These are phyloP conservation scores for Acrocephalus scirpaceus DNA, from an alignment of 2,797 vertebrate species.

Conservation along the genomic window DNA sequence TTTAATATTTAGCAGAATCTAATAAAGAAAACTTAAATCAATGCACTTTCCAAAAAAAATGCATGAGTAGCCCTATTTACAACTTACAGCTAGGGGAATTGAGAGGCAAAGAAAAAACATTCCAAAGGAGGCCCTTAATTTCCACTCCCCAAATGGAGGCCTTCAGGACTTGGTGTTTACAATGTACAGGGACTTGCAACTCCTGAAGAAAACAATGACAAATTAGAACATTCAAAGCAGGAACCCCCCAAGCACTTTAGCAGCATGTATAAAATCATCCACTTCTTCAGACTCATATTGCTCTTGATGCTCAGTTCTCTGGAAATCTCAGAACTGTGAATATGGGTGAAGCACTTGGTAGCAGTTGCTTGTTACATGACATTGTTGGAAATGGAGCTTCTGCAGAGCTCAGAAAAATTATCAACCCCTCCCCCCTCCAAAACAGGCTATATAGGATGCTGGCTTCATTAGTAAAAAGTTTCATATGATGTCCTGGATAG, in stretches of 20 bases:
- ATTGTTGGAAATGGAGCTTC: not conserved
- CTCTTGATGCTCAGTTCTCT: not conserved
- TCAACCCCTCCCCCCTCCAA: not conserved
- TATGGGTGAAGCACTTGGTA: not conserved
- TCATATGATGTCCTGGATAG: not conserved
- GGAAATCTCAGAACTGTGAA: not conserved
- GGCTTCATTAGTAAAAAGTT: not conserved
- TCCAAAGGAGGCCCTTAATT: conserved; percentile 41
- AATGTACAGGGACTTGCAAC: not conserved
- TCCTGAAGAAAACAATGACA: not conserved
- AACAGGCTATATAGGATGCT: not conserved
- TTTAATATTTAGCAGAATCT: conserved; percentile 33
- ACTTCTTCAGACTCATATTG: not conserved
- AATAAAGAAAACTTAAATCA: conserved; percentile 16
- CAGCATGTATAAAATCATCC: not conserved
- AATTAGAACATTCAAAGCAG: not conserved
- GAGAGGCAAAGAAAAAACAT: conserved; percentile 18
- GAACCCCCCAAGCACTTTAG: not conserved
- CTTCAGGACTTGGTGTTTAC: not conserved
- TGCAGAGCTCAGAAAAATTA: not conserved
- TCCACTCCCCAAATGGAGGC: not conserved
- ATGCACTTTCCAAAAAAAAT: conserved; percentile 14
- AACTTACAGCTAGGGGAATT: not conserved
- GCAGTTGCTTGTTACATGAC: not conserved
- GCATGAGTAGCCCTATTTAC: conserved; percentile 33